Base-by-base conservation (phyloP, 2,797 vertebrate species). In the Ambastaia sidthimunki region DNA sequence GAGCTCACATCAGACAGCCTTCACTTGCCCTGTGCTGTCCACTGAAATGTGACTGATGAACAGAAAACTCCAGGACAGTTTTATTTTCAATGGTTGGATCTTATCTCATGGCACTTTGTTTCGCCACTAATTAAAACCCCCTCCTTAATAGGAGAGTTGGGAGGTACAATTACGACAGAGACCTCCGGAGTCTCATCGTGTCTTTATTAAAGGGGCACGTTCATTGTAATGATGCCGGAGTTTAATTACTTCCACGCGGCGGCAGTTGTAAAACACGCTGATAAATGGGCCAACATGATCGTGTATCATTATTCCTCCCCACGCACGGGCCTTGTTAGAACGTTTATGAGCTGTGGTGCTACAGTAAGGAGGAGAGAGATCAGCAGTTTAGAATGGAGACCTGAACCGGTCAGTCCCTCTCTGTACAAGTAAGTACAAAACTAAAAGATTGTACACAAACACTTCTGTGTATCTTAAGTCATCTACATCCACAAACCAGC, bases 231-330 rank as follows among this genome's bases (percentile, higher is more conserved):
- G 96, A 99, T 97, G 95, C 95, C 93, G 94, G 94, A 94, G 96
- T 97, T 98, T 99, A 99, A 99, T 99, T 98, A 98, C 96, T 97
- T 97, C 95, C 95, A 96, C 94, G 93, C 94, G 95, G 95, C 86
- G 89, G 93, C 89, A 96, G 96, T 96, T 98, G 96, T 99, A 98
- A 97, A 98, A 98, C 96, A 98, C 94, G 92, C 95, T 98, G 96
- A 98, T 98, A 98, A 98, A 98, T 96, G 96, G 96, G 95, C 94
- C 95, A 96, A 96, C 95, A 95, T 96, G 95, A 95, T 91, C 89
- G 92, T 89, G 94, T 95, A 97, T 97, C 96, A 97, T 98, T 86
- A 85, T 82, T 75, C 79, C 76, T 82, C 78, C 82, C 65, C 52
- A 25, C 68, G 81, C 69, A 50, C 76, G 7, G 76, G 74, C 81